Base-by-base conservation (phyloP, 2,888 invertebrate genomes). In the Lycophotia porphyrea region DNA sequence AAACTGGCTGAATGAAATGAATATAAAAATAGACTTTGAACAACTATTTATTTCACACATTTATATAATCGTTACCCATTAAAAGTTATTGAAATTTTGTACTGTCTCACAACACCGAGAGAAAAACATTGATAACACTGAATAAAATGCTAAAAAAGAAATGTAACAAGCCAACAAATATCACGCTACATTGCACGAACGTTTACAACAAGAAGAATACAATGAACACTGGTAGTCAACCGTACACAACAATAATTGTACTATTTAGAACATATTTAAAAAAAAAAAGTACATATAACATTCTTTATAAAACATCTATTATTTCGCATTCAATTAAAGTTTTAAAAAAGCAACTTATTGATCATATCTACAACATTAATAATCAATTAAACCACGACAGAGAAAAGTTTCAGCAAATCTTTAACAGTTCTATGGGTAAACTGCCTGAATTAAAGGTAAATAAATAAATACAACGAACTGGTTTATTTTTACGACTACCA, bases 61-160 rank as follows among this genome's bases (percentile, higher is more conserved):
- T 89, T 90, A 88, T 34, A 88, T 84, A 85, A 90, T 92, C 92
- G 93, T 93, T 93, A 93, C 94, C 94, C 94, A 93, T 92, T 92
- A 90, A 89, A 88, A 88, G 71, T 65, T 73, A 86, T 58, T 80
- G 73, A 69, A 72, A 73, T 69, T 88, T 88, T 87, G 84, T 86
- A 88, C 81, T 82, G 72, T 76, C 79, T 85, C 78, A 84, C 75
- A 86, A 82, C 83, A 86, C 68, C 75, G 68, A 84, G 76, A 73
- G 80, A 83, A 52, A 76, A 81, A 84, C 58, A 86, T 78, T 63
- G 24, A 76, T 84, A 84, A 82, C 74, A 74, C 44, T 75, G 67
- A 77, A 80, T 76, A 85, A 81, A 80, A 69, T 60, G 58, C 55
- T 75, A 76, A 71, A 68, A 68, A 73, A 78, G 73, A 15, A 66